phyloP scores from a whole-genome alignment of 2,113 vertebrate genomes.

The Gorsachius goisagi region DNA sequence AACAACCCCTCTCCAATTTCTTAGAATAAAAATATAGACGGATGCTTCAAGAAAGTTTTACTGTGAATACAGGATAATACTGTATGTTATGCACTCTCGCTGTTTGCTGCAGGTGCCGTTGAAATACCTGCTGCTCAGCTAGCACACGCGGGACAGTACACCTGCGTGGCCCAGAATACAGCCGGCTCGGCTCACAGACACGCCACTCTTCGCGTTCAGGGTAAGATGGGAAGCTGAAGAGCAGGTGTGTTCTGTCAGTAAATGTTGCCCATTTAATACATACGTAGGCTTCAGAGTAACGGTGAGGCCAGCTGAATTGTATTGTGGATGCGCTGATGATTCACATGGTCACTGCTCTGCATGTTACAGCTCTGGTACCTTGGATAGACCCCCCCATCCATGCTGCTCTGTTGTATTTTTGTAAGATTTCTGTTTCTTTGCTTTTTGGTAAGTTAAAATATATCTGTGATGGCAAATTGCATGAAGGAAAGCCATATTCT shows the following conservation, averaged over 20 bases:
- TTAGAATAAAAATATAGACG: neutral
- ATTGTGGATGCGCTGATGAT: too few relatives aligned
- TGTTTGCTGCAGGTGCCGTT: conserved; percentile 79
- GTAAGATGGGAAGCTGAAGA: conserved; percentile 64
- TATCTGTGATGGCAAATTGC: neutral
- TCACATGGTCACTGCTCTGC: neutral
- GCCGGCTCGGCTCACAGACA: conserved; percentile 88
- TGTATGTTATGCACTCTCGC: neutral
- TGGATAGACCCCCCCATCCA: neutral
- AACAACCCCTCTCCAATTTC: neutral
- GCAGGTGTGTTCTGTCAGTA: neutral
- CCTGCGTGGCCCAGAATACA: conserved; percentile 82
- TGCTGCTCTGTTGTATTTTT: neutral
- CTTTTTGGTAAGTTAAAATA: neutral
- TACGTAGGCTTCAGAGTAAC: accelerated
- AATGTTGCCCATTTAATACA: accelerated
- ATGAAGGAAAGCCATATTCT: neutral
- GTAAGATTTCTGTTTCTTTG: neutral
- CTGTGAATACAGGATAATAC: neutral
- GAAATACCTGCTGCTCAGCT: conserved; percentile 84
- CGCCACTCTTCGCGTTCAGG: conserved; percentile 85
- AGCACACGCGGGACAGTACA: conserved; percentile 85
- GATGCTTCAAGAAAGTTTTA: neutral
- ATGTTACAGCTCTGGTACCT: neutral
- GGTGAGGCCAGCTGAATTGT: neutral